phyloP scores from a whole-genome alignment of 2,797 vertebrate species.

The Sebastolobus altivelis region DNA sequence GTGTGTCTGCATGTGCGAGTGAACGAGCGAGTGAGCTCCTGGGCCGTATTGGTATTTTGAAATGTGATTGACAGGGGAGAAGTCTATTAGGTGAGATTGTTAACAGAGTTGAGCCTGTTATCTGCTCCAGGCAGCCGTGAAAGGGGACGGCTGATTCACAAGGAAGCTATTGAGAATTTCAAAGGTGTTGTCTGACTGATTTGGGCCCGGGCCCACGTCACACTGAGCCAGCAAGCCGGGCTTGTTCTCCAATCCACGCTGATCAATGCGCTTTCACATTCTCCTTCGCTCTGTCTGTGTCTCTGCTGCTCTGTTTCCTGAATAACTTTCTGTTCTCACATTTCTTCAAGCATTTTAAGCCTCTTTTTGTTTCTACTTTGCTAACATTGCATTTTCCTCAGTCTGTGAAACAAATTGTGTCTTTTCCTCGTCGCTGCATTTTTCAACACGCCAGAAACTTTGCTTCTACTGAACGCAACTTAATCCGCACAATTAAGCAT shows the following conservation, averaged over 20 bases:
- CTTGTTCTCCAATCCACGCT: slow-evolving; percentile 73
- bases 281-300: slow-evolving; percentile 40
- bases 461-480: slow-evolving; percentile 57
- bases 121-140: slow-evolving; percentile 86
- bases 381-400: slow-evolving; percentile 64
- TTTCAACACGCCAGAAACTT: slow-evolving; percentile 60
- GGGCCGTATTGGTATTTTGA: slow-evolving; percentile 83
- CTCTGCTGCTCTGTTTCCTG: slow-evolving; percentile 21
- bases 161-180: slow-evolving; percentile 86
- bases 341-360: slow-evolving; percentile 65
- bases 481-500: slow-evolving; percentile 74
- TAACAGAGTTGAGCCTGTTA: slow-evolving; percentile 87
- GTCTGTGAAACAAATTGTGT: slow-evolving; percentile 52
- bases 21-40: slow-evolving; percentile 52
- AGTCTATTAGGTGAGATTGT: slow-evolving; percentile 90
- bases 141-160: slow-evolving; percentile 83
- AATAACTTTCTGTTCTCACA: slow-evolving; percentile 49
- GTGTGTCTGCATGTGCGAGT: slow-evolving; percentile 28
- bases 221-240: slow-evolving; percentile 66
- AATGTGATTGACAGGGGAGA: slow-evolving; percentile 86
- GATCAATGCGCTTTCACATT: slow-evolving; percentile 79
- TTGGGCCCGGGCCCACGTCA: slow-evolving; percentile 76
- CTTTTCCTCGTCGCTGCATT: slow-evolving; percentile 49
- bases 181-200: slow-evolving; percentile 87
- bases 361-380: slow-evolving; percentile 73